phyloP scores from a whole-genome alignment of 2,888 invertebrate genomes.

The Nomada fucata region DNA sequence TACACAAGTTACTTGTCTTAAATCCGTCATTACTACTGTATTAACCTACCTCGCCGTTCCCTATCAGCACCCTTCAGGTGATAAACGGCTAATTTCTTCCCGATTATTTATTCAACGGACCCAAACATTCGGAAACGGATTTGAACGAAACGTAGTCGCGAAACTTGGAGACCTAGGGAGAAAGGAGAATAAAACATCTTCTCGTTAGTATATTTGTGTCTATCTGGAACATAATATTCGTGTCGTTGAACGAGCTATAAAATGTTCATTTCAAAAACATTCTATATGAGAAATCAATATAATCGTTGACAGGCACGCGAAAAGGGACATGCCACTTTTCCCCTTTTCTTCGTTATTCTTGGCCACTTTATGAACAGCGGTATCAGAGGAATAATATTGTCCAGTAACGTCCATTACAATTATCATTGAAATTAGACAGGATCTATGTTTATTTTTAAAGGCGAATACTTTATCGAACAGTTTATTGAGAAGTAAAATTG shows the following conservation, averaged over 20 bases:
- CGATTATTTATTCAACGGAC: neutral
- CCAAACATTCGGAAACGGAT: too few relatives aligned
- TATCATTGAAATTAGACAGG: neutral
- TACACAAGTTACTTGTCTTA: constrained; percentile 52
- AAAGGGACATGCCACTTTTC: neutral
- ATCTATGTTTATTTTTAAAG: neutral
- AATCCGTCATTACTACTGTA: constrained; percentile 61
- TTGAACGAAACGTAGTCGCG: neutral
- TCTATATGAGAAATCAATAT: constrained; percentile 29
- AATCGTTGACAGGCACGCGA: neutral
- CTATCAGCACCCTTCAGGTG: neutral
- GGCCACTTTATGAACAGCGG: neutral
- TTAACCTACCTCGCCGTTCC: constrained; percentile 32
- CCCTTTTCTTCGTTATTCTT: constrained; percentile 14
- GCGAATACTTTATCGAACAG: neutral
- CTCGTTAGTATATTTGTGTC: neutral
- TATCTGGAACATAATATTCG: neutral
- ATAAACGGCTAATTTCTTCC: neutral
- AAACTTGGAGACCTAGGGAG: neutral
- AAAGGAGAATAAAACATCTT: too few relatives aligned
- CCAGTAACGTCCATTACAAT: neutral
- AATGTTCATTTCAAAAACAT: constrained; percentile 10
- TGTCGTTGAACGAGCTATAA: neutral
- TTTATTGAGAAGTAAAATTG: neutral
- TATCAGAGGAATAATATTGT: neutral